These are phyloP conservation scores for Drosophila kohkoa DNA, from an alignment of 1,140 invertebrate genomes.

Conservation along the genomic window DNA sequence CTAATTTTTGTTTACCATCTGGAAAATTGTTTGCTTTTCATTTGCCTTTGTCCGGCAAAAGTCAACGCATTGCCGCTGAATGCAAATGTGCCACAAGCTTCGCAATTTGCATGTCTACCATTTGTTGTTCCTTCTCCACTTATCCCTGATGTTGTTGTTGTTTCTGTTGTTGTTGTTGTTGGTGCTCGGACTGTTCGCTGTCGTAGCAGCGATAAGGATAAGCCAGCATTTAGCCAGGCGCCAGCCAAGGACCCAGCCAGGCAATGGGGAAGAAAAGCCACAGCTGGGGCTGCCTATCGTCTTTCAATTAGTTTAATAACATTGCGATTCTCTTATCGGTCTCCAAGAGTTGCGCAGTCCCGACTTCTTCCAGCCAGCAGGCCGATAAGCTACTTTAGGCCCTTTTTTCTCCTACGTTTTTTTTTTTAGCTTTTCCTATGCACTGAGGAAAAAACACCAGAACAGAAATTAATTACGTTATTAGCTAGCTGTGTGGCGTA, in stretches of 20 bases:
- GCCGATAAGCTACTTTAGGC: constrained; percentile 22
- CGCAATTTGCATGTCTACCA: constrained; percentile 72
- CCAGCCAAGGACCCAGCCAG: constrained; percentile 31
- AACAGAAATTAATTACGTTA: constrained; percentile 1
- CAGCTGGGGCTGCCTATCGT: constrained; percentile 59
- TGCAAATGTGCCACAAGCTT: constrained; percentile 68
- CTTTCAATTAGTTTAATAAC: constrained; percentile 83
- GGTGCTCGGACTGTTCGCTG: constrained; percentile 43
- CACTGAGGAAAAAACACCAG: not conserved
- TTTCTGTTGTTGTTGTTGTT: constrained; percentile 36
- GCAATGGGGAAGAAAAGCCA: constrained; percentile 2
- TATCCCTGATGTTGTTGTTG: constrained; percentile 29
- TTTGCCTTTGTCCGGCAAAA: constrained; percentile 66
- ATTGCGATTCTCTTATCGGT: constrained; percentile 54
- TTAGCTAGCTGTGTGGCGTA: not conserved
- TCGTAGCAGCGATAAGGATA: constrained; percentile 66
- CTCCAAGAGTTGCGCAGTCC: constrained; percentile 19
- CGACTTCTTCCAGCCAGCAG: constrained; percentile 19
- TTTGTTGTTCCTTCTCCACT: constrained; percentile 3
- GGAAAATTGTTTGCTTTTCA: constrained; percentile 51
- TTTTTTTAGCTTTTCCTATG: not conserved
- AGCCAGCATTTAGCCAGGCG: constrained; percentile 40
- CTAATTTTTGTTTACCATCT: constrained; percentile 47
- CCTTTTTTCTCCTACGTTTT: constrained; percentile 2
- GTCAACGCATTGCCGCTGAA: constrained; percentile 75